Conservation (phyloP, 1,140 invertebrate genomes). For the Nephotettix cincticeps region DNA sequence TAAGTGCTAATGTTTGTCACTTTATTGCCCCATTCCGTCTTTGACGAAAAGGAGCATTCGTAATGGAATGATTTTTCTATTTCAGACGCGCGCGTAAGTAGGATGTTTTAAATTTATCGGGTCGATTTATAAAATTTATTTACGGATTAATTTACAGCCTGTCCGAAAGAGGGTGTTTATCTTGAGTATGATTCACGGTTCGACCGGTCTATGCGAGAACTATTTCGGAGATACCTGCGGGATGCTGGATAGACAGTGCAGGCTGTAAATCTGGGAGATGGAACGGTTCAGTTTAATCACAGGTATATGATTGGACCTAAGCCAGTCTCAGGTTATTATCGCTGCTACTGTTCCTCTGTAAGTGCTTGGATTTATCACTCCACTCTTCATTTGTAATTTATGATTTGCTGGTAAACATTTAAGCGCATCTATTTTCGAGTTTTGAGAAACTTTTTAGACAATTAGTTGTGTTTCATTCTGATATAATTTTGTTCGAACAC, state of each 20-base stretch:
- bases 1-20: slow-evolving; percentile 20
- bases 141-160: slow-evolving; percentile 8
- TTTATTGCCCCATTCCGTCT: background rate
- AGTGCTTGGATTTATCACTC: too few species aligned
- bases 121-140: slow-evolving; percentile 25
- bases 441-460: too few species aligned
- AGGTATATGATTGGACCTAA: background rate
- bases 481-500: too few species aligned
- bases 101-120: slow-evolving; percentile 17
- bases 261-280: background rate
- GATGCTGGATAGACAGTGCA: background rate
- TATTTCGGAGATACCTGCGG: slow-evolving; percentile 4
- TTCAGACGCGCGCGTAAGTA: background rate
- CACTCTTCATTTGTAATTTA: too few species aligned
- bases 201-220: background rate
- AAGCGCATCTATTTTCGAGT: too few species aligned
- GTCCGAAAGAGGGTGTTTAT: slow-evolving; percentile 17
- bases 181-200: slow-evolving; percentile 15
- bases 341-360: background rate
- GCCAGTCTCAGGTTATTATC: too few species aligned
- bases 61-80: slow-evolving; percentile 23
- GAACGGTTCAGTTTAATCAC: background rate
- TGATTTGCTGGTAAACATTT: too few species aligned
- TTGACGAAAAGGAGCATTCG: slow-evolving; percentile 2
- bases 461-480: too few species aligned